These are phyloP conservation scores for Mustela nigripes DNA, from an alignment of 2,113 vertebrate genomes.

Conservation along the genomic window DNA sequence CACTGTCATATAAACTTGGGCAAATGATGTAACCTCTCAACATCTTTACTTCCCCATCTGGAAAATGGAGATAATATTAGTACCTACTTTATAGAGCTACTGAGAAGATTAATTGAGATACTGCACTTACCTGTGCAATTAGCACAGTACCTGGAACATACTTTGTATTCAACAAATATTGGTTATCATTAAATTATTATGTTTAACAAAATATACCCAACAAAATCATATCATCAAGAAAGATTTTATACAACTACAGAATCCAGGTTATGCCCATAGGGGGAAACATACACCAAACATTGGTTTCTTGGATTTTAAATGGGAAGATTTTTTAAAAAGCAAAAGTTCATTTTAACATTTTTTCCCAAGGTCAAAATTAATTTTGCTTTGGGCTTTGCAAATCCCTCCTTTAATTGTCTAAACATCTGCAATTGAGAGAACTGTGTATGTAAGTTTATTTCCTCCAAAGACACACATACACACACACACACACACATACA, in stretches of 20 bases:
- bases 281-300: background rate
- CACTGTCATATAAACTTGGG: background rate
- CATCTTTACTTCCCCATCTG: background rate
- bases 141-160: background rate
- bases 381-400: slow-evolving; percentile 65
- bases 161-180: background rate
- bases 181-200: background rate
- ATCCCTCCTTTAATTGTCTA: slow-evolving; percentile 72
- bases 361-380: slow-evolving; percentile 65
- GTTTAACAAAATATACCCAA: background rate
- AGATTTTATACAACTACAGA: background rate
- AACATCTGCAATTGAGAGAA: slow-evolving; percentile 49
- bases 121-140: background rate
- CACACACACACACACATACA: too few relatives aligned
- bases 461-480: slow-evolving; percentile 3
- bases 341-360: slow-evolving; percentile 59
- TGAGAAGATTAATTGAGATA: background rate
- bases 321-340: slow-evolving; percentile 21
- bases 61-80: background rate
- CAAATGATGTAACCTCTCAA: background rate
- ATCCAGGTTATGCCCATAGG: slow-evolving; percentile 13
- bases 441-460: slow-evolving; percentile 32
- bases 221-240: background rate
- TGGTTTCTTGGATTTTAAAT: slow-evolving; percentile 31
- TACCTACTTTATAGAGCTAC: background rate